phyloP scores from a whole-genome alignment of 2,888 invertebrate genomes.

The Nesidiocoris tenuis region DNA sequence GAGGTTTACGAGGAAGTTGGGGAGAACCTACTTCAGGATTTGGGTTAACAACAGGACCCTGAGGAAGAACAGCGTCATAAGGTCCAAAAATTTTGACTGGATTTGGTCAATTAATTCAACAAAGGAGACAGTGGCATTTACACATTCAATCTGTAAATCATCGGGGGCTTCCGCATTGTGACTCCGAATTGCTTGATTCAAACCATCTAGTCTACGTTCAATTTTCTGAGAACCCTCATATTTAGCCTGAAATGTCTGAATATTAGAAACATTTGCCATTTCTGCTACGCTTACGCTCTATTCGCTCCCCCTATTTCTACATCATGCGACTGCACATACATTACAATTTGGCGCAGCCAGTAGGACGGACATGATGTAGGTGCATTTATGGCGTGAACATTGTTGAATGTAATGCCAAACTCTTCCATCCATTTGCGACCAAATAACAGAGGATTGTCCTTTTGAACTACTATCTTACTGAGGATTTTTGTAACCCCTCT shows the following conservation, averaged over 20 bases:
- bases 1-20: constrained; percentile 23
- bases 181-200: background rate
- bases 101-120: background rate
- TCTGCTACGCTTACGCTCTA: no score
- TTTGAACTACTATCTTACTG: no score
- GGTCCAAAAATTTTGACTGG: background rate
- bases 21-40: background rate
- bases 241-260: background rate
- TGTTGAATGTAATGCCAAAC: background rate
- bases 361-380: background rate
- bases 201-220: background rate
- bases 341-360: no score
- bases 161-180: background rate
- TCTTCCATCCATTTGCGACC: background rate
- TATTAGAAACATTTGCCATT: background rate
- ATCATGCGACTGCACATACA: no score
- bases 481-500: no score
- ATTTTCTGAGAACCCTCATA: background rate
- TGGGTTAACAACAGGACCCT: background rate
- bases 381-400: background rate
- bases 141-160: background rate
- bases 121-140: background rate
- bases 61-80: background rate
- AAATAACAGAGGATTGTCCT: background rate
- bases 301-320: no score